Base-by-base conservation (phyloP, 23 tunicate genomes). In the Trididemnum miniatum region DNA sequence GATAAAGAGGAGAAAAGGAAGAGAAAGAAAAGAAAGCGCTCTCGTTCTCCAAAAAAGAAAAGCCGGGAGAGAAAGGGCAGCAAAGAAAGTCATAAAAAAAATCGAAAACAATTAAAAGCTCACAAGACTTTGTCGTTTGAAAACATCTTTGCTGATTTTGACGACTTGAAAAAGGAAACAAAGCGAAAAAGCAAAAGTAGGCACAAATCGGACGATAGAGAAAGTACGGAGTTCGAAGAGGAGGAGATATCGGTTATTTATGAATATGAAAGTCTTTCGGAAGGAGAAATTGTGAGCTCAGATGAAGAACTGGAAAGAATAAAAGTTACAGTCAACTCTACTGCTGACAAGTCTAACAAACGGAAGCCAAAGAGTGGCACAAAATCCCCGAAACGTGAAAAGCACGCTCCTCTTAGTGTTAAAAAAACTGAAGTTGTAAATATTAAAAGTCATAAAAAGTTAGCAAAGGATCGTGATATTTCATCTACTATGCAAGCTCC, bases 21-120 rank as follows among this genome's bases (percentile, higher is more conserved):
- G 31, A 50, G 32, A 22, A 67, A 74, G 79, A 74, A 74, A 74
- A 74, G 38, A 59, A 74, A 74, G 59, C 59, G 27, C 28, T 39
- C 62, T n/a, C 79, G 79, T 74, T 39, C 79, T 1, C 31, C 79
- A 31, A 32, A 67, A 31, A 67, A 67, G 75, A 67, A 67, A 32
- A 24, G 27, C 7, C 23, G 27, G 23, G 23, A 62, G 28, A 23
- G 27, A 62, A 67, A 67, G 32, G 20, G 31, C 71, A n/a, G 33
- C 33, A 49, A 26, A 73, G 35, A 0, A 50, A 12, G 20, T 12
- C 34, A 35, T 35, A 28, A 35, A 0, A 59, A 20, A 20, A 12
- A 0, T 67, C 24, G 29, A 34, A 7, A 54, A 65, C 9, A 63
- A 79, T 33, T 26, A 20, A n/a, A n/a, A n/a, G n/a, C n/a, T n/a